These are phyloP conservation scores for Phenacoccus solenopsis DNA, from an alignment of 1,140 invertebrate genomes.

Conservation along the genomic window DNA sequence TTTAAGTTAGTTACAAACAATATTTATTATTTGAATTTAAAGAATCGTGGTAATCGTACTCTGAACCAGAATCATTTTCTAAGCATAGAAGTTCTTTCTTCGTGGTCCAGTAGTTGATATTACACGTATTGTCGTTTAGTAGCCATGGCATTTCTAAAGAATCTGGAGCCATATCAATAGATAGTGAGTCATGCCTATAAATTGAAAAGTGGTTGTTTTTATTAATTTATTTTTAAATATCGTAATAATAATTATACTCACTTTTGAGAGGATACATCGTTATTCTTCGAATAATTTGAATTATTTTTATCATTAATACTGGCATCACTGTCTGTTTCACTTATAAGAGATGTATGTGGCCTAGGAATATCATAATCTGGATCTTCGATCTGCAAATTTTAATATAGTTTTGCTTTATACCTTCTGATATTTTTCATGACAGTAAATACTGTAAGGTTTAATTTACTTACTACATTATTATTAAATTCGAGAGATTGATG, in stretches of 20 bases:
- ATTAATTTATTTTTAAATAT: too few species aligned
- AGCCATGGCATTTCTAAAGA: slow-evolving; percentile 13
- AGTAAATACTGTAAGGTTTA: too few species aligned
- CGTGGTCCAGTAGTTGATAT: background rate
- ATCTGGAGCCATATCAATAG: slow-evolving; percentile 3
- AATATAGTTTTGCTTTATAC: too few species aligned
- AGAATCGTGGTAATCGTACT: background rate
- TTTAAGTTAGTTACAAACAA: background rate
- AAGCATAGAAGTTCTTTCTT: background rate
- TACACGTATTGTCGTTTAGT: background rate
- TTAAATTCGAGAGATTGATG: background rate
- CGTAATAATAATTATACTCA: too few species aligned
- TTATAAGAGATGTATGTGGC: background rate
- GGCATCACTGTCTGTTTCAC: background rate
- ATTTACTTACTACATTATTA: background rate
- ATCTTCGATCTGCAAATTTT: background rate
- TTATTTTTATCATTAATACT: background rate
- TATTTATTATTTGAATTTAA: slow-evolving; percentile 4
- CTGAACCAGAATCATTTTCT: background rate
- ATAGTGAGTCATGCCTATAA: too few species aligned
- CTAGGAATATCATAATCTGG: background rate
- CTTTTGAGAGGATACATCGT: background rate
- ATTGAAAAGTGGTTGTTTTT: too few species aligned
- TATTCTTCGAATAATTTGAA: background rate
- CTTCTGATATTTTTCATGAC: too few species aligned